Evolutionary conservation across 2,797 vertebrate species (phyloP).

Genomic region (Naso thynnoides): DNA sequence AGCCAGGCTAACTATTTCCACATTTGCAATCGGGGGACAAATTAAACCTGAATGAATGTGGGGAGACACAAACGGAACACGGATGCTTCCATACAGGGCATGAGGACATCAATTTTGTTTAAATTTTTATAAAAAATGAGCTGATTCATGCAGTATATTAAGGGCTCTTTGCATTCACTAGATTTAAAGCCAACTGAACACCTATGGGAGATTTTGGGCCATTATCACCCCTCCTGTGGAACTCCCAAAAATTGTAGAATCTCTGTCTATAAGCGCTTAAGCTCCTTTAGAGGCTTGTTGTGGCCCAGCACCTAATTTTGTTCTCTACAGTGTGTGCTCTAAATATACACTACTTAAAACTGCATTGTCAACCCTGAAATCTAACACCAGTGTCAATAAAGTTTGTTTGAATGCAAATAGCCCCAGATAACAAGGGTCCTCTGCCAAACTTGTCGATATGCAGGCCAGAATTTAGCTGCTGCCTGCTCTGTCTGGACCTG

Average conservation of each 20-base stretch:
- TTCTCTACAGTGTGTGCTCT: neutral
- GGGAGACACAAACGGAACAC: neutral
- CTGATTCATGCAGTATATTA: neutral
- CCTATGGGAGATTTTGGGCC: neutral
- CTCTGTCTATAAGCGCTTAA: neutral
- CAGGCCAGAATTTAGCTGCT: constrained; percentile 53
- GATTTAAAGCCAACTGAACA: neutral
- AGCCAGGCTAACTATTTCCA: no score
- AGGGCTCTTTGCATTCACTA: neutral
- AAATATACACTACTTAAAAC: no score
- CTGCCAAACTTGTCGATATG: constrained; percentile 2
- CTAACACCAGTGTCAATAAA: constrained; percentile 13
- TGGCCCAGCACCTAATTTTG: neutral
- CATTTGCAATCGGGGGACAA: no score
- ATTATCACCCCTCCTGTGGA: neutral
- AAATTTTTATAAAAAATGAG: neutral
- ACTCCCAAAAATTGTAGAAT: neutral
- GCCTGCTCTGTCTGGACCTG: constrained; percentile 64
- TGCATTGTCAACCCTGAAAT: neutral
- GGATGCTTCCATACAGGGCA: neutral
- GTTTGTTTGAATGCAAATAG: constrained; percentile 26
- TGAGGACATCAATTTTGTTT: neutral
- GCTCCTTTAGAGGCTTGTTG: neutral
- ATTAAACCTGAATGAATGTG: neutral
- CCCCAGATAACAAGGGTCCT: constrained; percentile 23